Conservation (phyloP, 2,113 vertebrate species). For the Jaculus jaculus region DNA sequence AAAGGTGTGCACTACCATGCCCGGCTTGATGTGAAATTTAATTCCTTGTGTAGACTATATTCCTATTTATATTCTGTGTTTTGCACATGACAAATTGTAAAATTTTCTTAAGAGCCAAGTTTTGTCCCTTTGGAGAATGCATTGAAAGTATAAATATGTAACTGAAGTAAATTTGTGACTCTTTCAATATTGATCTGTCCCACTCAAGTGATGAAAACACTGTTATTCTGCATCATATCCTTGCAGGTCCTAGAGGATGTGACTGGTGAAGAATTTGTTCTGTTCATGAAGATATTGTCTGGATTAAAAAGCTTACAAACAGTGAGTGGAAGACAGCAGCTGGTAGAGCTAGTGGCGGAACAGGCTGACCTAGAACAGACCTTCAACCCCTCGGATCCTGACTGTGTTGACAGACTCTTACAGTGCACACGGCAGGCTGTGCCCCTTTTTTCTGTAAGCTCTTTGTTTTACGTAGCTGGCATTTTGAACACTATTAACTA, state of each 20-base stretch:
- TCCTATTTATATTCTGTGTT: not conserved
- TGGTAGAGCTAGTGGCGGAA: conserved; percentile 96
- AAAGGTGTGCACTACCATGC: no score
- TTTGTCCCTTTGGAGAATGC: not conserved
- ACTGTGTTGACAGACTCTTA: conserved; percentile 95
- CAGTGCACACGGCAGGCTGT: conserved; percentile 98
- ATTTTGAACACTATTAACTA: not conserved
- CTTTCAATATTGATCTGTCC: not conserved
- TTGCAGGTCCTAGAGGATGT: conserved; percentile 97
- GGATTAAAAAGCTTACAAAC: conserved; percentile 94
- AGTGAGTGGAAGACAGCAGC: conserved; percentile 94
- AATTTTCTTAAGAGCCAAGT: not conserved
- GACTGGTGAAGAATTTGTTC: conserved; percentile 97
- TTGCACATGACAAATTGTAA: not conserved
- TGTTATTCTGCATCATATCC: conserved; percentile 35
- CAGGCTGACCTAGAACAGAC: conserved; percentile 97
- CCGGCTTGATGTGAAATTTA: not conserved
- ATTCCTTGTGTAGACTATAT: not conserved
- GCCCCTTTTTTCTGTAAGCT: conserved; percentile 95
- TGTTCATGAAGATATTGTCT: conserved; percentile 97
- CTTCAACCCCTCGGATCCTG: conserved; percentile 92
- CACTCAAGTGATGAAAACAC: not conserved
- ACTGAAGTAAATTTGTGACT: not conserved
- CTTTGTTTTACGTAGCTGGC: not conserved
- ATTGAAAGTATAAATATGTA: not conserved